phyloP scores from a whole-genome alignment of 2,888 invertebrate species.

The Encarsia formosa region DNA sequence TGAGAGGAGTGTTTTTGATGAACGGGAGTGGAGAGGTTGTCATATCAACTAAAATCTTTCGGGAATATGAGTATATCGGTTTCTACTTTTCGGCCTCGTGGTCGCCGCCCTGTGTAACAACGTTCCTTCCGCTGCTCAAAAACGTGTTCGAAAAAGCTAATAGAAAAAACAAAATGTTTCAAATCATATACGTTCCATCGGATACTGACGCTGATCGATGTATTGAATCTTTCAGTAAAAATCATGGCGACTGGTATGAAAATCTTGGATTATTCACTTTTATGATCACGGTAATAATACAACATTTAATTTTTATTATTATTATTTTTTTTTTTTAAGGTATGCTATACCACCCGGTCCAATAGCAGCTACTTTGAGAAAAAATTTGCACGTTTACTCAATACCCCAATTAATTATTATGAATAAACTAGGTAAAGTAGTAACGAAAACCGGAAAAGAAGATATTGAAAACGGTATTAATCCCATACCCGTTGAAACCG shows the following conservation, averaged over 20 bases:
- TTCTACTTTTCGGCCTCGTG: constrained; percentile 37
- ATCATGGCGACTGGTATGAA: constrained; percentile 34
- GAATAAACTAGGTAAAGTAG: constrained; percentile 26
- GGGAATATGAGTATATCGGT: constrained; percentile 29
- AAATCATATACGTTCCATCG: constrained; percentile 35
- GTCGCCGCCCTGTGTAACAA: constrained; percentile 35
- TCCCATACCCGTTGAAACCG: too few relatives aligned
- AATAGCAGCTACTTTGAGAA: constrained; percentile 25
- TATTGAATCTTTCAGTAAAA: constrained; percentile 27
- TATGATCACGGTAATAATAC: too few relatives aligned
- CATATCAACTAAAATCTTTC: constrained; percentile 30
- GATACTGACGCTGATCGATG: constrained; percentile 31
- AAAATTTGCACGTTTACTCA: constrained; percentile 29
- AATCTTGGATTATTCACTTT: not conserved
- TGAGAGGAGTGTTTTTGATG: constrained; percentile 31
- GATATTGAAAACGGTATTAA: constrained; percentile 31
- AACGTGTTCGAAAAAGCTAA: constrained; percentile 24
- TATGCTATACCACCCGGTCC: constrained; percentile 30
- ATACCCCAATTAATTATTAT: constrained; percentile 32
- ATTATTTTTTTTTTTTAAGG: constrained; percentile 25
- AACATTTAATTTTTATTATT: too few relatives aligned
- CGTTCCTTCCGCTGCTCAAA: constrained; percentile 31
- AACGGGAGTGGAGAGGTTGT: constrained; percentile 29
- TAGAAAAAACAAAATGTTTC: constrained; percentile 23
- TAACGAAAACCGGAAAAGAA: constrained; percentile 27